Evolutionary conservation across 2,113 vertebrate genomes (phyloP), one percentile per base, ranked within the genome.

Genomic region (Crotalus tigris): DNA sequence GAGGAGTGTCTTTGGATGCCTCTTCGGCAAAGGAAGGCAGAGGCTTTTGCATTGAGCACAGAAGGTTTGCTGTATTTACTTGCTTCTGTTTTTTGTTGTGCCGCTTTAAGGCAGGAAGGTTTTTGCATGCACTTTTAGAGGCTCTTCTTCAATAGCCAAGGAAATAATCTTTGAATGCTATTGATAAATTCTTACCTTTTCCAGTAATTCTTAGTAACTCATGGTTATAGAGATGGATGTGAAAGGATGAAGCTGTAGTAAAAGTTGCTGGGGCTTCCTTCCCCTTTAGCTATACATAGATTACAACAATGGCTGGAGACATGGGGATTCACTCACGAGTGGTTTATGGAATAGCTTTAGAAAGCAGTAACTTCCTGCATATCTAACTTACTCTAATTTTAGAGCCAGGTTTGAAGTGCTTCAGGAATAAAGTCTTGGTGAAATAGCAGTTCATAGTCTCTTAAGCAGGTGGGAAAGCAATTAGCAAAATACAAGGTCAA

Each of bases 1-100:
- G 96, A 33, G 29, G 51, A 39, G 51, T 96, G 97, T 97, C 95
- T 96, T 95, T 97, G 97, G 98, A 98, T 97, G 97, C 97, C 97
- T 95, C 95, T 96, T 96, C 96, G 93, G 91, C 91, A 95, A 96
- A 97, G 97, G 96, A 97, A 94, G 95, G 93, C 95, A 94, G 96
- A 86, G 94, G 81, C 95, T 54, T 91, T 95, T 95, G 94, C 96
- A 95, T 58, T 46, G 91, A 85, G 96, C 96, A 95, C 95, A 90
- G 54, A 91, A 96, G 97, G 96, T 96, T 97, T 97, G 97, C 97
- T 92, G 95, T 95, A 81, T 97, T 97, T 95, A 91, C 95, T 91
- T 91, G 57, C 89, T 64, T 94, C 93, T 92, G 93, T 92, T 26
- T 17, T 23, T 57, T 90, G 89, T 87, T 58, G 29, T 64, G 46